A percentile compares a stretch with the other conserved stretches of the same genome.
Evolutionary conservation across 2,888 invertebrate species (phyloP).

Genomic region (Actias luna): DNA sequence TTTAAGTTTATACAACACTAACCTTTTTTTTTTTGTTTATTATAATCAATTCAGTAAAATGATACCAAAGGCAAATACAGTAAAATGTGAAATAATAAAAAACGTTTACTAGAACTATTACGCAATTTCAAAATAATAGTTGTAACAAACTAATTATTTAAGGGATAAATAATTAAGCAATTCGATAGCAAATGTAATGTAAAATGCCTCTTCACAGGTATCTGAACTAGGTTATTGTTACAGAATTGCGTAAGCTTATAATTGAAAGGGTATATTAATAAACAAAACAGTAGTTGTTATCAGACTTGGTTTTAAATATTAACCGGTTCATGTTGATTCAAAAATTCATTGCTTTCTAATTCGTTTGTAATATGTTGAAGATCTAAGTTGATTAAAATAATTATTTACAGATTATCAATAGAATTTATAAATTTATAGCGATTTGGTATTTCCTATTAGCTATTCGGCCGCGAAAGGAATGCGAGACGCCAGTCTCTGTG

Average conservation of each 20-base stretch:
- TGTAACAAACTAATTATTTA: no score
- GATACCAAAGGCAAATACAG: no score
- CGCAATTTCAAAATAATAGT: no score
- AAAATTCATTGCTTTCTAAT: background rate
- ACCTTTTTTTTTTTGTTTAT: no score
- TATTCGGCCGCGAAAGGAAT: constrained; percentile 65
- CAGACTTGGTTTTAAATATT: background rate
- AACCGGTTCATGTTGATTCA: background rate
- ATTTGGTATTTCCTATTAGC: constrained; percentile 73
- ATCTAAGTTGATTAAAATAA: background rate
- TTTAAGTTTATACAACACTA: no score
- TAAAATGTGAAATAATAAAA: no score
- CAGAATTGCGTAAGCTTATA: background rate
- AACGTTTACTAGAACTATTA: no score
- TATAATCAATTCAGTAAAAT: no score
- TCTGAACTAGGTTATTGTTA: background rate
- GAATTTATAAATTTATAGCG: constrained; percentile 39
- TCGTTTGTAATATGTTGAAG: background rate
- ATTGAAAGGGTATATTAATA: background rate
- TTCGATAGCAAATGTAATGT: no score
- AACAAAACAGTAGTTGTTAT: background rate
- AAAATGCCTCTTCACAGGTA: no score
- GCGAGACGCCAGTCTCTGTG: constrained; percentile 44
- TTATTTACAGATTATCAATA: background rate
- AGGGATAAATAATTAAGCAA: no score